Percentiles rank a stretch among this genome's conserved stretches.
phyloP scores from a whole-genome alignment of 2,797 vertebrate genomes.

The Pseudomugil gertrudae region DNA sequence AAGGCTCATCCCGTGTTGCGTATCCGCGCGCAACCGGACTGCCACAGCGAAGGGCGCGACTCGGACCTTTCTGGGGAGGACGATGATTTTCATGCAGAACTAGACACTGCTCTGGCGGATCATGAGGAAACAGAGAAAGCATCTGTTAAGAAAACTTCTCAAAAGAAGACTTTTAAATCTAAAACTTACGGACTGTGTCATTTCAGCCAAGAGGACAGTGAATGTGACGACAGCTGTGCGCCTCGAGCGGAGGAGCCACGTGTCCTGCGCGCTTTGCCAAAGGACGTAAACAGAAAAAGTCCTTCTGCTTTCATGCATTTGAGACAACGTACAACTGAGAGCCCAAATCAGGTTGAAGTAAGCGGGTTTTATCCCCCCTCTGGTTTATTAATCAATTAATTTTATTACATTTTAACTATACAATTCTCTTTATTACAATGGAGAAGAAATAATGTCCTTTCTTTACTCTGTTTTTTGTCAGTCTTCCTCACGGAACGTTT shows the following conservation, averaged over 20 bases:
- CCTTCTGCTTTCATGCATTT: conserved; percentile 39
- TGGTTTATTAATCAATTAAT: not conserved
- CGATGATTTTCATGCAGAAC: conserved; percentile 55
- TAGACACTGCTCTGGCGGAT: conserved; percentile 56
- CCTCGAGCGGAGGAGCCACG: conserved; percentile 41
- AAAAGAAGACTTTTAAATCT: conserved; percentile 62
- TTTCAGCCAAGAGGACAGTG: conserved; percentile 53
- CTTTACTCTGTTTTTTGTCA: conserved; percentile 17
- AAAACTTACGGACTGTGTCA: conserved; percentile 73
- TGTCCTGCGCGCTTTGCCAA: conserved; percentile 23
- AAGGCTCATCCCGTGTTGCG: conserved; percentile 38
- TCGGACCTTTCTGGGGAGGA: conserved; percentile 69
- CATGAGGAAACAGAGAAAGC: conserved; percentile 33
- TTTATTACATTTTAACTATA: not conserved
- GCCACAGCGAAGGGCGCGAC: conserved; percentile 68
- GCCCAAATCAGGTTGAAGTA: conserved; percentile 50
- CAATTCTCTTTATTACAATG: not conserved
- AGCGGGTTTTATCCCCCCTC: conserved; percentile 17
- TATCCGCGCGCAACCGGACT: conserved; percentile 53
- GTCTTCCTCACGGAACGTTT: conserved; percentile 52
- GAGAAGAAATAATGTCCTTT: not conserved
- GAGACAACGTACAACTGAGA: conserved; percentile 24
- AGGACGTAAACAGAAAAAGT: conserved; percentile 57
- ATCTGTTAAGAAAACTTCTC: conserved; percentile 16
- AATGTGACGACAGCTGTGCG: conserved; percentile 39